phyloP scores from a whole-genome alignment of 1,140 invertebrate genomes.

The Drosophila nasuta region DNA sequence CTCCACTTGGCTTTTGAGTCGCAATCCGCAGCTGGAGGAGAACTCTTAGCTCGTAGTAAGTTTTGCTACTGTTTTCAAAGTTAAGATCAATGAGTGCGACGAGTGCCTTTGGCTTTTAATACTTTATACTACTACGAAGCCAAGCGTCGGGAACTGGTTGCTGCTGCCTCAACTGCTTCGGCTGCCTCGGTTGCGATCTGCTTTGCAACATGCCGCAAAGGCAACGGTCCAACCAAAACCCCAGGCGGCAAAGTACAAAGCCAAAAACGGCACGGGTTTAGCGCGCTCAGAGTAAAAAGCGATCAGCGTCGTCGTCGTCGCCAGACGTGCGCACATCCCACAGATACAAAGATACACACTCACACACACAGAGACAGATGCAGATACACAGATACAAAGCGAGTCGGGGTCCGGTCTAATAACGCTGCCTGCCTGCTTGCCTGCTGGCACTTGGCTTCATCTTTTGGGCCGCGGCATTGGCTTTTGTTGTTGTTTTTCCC shows the following conservation, averaged over 20 bases:
- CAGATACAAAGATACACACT: constrained; percentile 51
- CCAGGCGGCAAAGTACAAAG: constrained; percentile 81
- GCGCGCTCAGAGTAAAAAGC: constrained; percentile 83
- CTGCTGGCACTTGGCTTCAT: constrained; percentile 63
- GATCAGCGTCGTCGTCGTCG: constrained; percentile 62
- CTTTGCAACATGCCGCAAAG: constrained; percentile 82
- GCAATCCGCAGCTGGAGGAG: constrained; percentile 14
- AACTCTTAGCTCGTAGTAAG: constrained; percentile 43
- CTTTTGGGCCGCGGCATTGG: constrained; percentile 67
- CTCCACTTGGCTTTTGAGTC: constrained; percentile 53
- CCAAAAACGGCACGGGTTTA: constrained; percentile 84
- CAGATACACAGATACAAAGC: constrained; percentile 7
- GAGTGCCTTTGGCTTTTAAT: constrained; percentile 55
- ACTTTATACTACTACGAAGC: not conserved
- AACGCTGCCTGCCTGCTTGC: constrained; percentile 41
- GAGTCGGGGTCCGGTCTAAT: constrained; percentile 66
- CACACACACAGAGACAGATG: constrained; percentile 27
- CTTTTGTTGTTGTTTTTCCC: constrained; percentile 49
- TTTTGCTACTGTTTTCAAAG: constrained; percentile 84
- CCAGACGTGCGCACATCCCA: constrained; percentile 75
- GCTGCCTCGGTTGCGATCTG: constrained; percentile 31
- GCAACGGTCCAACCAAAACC: constrained; percentile 22
- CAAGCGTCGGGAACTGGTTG: constrained; percentile 32
- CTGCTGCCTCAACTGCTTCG: constrained; percentile 16
- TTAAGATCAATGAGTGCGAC: constrained; percentile 83